Conservation (phyloP, 1,140 invertebrate genomes). For the Nomia melanderi region DNA sequence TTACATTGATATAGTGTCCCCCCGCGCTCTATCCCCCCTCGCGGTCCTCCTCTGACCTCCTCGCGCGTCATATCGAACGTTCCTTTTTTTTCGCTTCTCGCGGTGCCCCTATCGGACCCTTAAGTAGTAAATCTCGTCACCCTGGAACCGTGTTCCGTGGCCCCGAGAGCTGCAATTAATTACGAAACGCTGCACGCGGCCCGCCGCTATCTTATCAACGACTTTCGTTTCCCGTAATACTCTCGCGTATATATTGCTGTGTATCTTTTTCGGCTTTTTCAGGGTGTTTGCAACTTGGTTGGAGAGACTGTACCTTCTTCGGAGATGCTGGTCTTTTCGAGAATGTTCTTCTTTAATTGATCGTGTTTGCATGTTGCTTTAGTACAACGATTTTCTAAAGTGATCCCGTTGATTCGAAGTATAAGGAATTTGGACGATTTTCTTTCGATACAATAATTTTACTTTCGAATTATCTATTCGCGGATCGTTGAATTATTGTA, state of each 20-base stretch:
- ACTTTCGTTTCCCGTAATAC: not conserved
- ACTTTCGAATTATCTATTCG: too few species aligned
- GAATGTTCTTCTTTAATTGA: too few species aligned
- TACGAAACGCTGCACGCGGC: not conserved
- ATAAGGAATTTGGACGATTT: too few species aligned
- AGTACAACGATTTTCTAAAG: too few species aligned
- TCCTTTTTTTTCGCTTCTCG: conserved; percentile 2
- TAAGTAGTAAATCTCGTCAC: conserved; percentile 39
- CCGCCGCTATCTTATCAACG: conserved; percentile 15
- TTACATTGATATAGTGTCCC: conserved; percentile 70
- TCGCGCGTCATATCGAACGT: conserved; percentile 11
- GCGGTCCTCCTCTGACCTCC: not conserved
- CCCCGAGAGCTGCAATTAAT: conserved; percentile 15
- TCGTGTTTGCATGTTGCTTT: too few species aligned
- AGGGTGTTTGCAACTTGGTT: too few species aligned
- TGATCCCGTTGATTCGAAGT: too few species aligned
- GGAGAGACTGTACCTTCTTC: too few species aligned
- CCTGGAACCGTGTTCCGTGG: conserved; percentile 6
- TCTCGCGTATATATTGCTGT: not conserved
- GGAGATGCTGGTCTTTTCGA: too few species aligned
- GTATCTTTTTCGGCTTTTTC: not conserved
- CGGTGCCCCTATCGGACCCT: conserved; percentile 17
- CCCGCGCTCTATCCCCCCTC: conserved; percentile 16
- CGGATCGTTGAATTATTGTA: too few species aligned
- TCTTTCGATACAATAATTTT: too few species aligned